Conservation (phyloP, 2,113 vertebrate species). For the Ailurus styani region DNA sequence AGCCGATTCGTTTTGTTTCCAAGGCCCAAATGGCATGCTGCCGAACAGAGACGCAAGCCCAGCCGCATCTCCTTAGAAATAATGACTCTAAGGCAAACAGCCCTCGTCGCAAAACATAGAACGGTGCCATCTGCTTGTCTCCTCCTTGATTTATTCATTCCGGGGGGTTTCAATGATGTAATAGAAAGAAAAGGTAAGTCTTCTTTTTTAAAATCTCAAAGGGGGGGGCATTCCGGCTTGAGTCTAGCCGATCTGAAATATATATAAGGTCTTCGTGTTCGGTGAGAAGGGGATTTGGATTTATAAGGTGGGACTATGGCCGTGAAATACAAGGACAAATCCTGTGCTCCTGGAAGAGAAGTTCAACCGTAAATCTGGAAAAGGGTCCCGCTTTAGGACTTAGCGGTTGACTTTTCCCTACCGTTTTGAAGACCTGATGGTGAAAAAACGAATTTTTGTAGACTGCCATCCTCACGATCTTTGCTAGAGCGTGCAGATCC, state of each 20-base stretch:
- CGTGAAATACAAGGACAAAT: background rate
- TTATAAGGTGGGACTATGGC: background rate
- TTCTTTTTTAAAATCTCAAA: slow-evolving; percentile 40
- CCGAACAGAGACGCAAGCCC: slow-evolving; percentile 72
- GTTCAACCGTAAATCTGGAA: background rate
- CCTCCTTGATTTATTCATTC: slow-evolving; percentile 69
- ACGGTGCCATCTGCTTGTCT: slow-evolving; percentile 78
- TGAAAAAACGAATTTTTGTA: background rate
- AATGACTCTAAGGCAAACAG: slow-evolving; percentile 74
- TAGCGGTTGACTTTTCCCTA: background rate
- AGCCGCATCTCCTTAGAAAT: slow-evolving; percentile 75
- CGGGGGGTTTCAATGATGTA: slow-evolving; percentile 47
- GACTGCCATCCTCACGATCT: background rate
- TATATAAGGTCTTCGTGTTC: background rate
- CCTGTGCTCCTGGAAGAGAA: background rate
- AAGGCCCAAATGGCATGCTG: slow-evolving; percentile 80
- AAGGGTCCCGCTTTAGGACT: background rate
- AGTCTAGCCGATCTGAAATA: background rate
- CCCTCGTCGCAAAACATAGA: slow-evolving; percentile 67
- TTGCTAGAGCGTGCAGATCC: background rate
- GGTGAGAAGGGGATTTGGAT: background rate
- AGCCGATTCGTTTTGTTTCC: slow-evolving; percentile 81
- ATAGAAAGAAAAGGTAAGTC: slow-evolving; percentile 77
- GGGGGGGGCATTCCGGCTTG: background rate
- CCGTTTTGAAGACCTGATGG: background rate